phyloP scores from a whole-genome alignment of 2,113 vertebrate species.

The Silurus asotus region DNA sequence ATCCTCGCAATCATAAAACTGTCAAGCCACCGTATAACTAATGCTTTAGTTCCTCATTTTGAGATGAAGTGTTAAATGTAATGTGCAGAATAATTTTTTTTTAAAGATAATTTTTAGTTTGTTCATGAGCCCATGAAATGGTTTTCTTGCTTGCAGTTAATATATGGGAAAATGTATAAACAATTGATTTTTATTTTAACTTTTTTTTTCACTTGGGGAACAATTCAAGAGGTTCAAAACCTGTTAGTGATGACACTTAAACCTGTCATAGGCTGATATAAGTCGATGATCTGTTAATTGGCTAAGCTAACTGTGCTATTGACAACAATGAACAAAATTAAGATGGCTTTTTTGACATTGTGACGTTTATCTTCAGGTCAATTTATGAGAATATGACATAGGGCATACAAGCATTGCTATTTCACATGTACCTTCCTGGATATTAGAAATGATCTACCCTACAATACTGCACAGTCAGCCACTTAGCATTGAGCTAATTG shows the following conservation, averaged over 20 bases:
- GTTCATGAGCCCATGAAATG: background rate
- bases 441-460: background rate
- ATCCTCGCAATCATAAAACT: background rate
- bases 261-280: background rate
- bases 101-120: background rate
- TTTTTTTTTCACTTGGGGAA: background rate
- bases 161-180: background rate
- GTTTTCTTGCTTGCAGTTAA: background rate
- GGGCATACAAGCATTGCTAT: background rate
- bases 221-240: background rate
- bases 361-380: background rate
- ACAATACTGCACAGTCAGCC: background rate
- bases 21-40: background rate
- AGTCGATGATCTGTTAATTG: background rate
- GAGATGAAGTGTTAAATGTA: background rate
- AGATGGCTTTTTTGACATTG: background rate
- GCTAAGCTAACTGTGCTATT: background rate
- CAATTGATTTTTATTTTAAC: background rate
- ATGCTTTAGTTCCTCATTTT: slow-evolving; percentile 15
- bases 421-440: no score
- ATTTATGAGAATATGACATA: background rate
- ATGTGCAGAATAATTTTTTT: background rate
- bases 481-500: background rate
- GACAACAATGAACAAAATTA: background rate
- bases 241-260: background rate